Conservation (phyloP, 2,113 vertebrate genomes). For the Tachuris rubrigastra region DNA sequence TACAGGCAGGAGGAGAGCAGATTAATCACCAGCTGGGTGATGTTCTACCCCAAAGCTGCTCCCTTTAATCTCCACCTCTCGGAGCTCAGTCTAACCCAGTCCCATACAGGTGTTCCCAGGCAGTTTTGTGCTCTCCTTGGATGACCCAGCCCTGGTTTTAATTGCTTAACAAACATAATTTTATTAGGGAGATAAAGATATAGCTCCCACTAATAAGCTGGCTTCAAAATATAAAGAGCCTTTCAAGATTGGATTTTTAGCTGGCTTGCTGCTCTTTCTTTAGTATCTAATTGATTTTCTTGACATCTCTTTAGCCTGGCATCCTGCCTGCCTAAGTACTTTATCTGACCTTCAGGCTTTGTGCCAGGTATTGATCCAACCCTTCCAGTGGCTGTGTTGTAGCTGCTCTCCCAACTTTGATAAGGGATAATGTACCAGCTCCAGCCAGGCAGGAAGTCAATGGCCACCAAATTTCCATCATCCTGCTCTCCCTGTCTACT, state of each 20-base stretch:
- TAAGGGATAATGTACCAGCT: slow-evolving; percentile 77
- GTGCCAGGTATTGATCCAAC: slow-evolving; percentile 78
- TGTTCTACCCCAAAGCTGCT: slow-evolving; percentile 6
- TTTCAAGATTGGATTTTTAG: slow-evolving; percentile 80
- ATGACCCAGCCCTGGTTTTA: slow-evolving; percentile 68
- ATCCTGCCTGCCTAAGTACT: slow-evolving; percentile 85
- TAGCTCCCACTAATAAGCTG: slow-evolving; percentile 72
- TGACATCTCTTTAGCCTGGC: slow-evolving; percentile 88
- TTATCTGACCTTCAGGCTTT: slow-evolving; percentile 84
- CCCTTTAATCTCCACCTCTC: slow-evolving; percentile 25
- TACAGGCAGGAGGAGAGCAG: slow-evolving; percentile 46
- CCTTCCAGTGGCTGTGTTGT: slow-evolving; percentile 68
- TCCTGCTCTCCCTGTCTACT: slow-evolving; percentile 53
- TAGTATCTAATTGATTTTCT: slow-evolving; percentile 85
- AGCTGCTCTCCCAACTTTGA: slow-evolving; percentile 79
- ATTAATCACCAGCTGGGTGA: slow-evolving; percentile 54
- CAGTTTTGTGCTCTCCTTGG: slow-evolving; percentile 43
- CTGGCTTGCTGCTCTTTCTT: slow-evolving; percentile 80
- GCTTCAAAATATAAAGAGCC: slow-evolving; percentile 73
- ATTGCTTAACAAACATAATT: slow-evolving; percentile 79
- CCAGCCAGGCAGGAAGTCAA: slow-evolving; percentile 76
- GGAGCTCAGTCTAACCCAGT: slow-evolving; percentile 10
- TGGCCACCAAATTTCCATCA: slow-evolving; percentile 76
- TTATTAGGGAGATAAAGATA: slow-evolving; percentile 78
- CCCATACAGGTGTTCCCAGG: slow-evolving; percentile 53